Evolutionary conservation across 2,797 vertebrate species (phyloP), one percentile per base, ranked within the genome.

Genomic region (Acanthis flammea): DNA sequence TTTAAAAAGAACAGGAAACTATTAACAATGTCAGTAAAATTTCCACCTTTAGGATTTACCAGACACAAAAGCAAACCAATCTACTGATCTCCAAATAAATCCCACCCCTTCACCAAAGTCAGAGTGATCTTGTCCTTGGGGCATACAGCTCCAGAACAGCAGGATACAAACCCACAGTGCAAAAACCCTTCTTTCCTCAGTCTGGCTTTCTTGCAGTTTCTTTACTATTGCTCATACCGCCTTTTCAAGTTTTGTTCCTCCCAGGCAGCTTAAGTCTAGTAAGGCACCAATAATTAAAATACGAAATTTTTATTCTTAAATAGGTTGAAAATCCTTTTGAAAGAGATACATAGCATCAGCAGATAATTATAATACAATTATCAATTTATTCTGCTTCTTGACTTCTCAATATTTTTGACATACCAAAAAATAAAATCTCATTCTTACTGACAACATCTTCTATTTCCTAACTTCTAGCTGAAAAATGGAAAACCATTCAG

Each of bases 81-180:
- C 35, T 31, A 70, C 31, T 6, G 27, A 70, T 14, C 14, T 92
- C n/a, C 31, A 83, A 58, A 51, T 35, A 71, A 87, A 83, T 39
- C 31, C 16, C 4, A 11, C 8, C 14, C 57, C 39, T 54, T 58
- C 51, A 67, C 27, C 3, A 1, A 81, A 58, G 8, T 35, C 21
- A 3, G 45, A 67, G 5, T 3, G 3, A 73, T 42, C 33, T 53
- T 2, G 1, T 72, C 14, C 33, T 47, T 33, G 2, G 23, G 33
- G 2, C 8, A 48, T 5, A 19, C 2, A 62, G 17, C 2, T 88
- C 35, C 30, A 60, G 39, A 86, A 25, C 39, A 55, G 14, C 0
- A 1, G 1, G 9, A 67, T n/a, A n/a, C 1, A 63, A 92, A 80
- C 6, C 12, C 3, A 0, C 10, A 42, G 9, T 12, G 12, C 31